Evolutionary conservation across 2,113 vertebrate species (phyloP).

Genomic region (Daphoenositta chrysoptera): DNA sequence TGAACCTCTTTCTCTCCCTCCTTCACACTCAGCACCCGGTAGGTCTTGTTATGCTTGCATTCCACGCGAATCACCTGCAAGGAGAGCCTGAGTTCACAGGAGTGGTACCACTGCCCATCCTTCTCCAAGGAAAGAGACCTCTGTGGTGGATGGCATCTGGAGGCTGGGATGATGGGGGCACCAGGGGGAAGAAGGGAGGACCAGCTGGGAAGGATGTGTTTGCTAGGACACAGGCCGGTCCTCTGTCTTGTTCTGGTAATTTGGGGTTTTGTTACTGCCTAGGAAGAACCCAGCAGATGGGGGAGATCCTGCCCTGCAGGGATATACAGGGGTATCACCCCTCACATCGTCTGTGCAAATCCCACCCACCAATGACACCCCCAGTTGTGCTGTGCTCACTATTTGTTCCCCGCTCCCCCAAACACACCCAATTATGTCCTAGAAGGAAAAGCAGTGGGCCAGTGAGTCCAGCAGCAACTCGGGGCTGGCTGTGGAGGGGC

Average conservation of each 20-base stretch:
- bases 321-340: not conserved
- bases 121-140: not conserved
- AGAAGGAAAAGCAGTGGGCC: not conserved
- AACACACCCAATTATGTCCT: not conserved
- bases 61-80: constrained; percentile 46
- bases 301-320: not conserved
- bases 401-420: not conserved
- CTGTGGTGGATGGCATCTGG: not conserved
- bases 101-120: not conserved
- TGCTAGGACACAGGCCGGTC: not conserved
- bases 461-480: not conserved
- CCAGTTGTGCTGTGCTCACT: not conserved
- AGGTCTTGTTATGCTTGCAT: constrained; percentile 10
- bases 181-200: not conserved
- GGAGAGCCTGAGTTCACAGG: not conserved
- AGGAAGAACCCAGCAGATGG: not conserved
- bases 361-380: not conserved
- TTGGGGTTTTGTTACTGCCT: not conserved
- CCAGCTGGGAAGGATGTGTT: not conserved
- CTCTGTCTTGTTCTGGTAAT: not conserved
- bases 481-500: not conserved
- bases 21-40: constrained; percentile 9
- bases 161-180: not conserved
- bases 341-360: rapidly evolving
- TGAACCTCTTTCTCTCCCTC: constrained; percentile 54